These are phyloP conservation scores for Polyploca ridens DNA, from an alignment of 2,888 invertebrate genomes.

Conservation along the genomic window DNA sequence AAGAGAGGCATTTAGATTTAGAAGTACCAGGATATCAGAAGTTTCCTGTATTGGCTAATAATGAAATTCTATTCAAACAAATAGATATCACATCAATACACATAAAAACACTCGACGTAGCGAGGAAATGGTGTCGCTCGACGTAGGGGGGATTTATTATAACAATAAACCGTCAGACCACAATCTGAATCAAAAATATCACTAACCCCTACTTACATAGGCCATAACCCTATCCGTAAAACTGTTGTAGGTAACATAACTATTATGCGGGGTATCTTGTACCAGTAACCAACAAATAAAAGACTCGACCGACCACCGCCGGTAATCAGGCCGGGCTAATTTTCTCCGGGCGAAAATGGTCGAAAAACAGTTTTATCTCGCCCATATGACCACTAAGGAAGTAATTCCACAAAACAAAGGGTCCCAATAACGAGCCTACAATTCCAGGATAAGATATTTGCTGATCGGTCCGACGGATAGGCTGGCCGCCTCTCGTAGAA, in stretches of 20 bases:
- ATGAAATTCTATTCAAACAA: no score
- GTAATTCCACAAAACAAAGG: constrained; percentile 73
- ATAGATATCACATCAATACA: no score
- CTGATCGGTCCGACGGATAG: constrained; percentile 60
- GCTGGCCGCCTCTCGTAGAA: constrained; percentile 12
- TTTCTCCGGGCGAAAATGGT: constrained; percentile 51
- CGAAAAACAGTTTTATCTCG: constrained; percentile 70
- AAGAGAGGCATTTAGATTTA: no score
- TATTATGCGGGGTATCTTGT: constrained; percentile 29
- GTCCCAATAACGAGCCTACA: constrained; percentile 54
- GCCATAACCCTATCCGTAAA: constrained; percentile 22
- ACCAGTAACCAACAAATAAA: constrained; percentile 50
- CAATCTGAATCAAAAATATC: background rate
- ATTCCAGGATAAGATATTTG: constrained; percentile 52
- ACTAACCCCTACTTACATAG: constrained; percentile 10
- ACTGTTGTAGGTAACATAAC: constrained; percentile 17
- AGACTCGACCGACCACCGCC: constrained; percentile 17
- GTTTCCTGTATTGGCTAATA: no score
- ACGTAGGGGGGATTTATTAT: no score
- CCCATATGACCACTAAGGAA: constrained; percentile 71
- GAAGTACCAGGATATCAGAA: no score
- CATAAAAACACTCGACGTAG: no score
- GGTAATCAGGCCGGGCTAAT: constrained; percentile 66
- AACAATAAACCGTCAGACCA: no score
- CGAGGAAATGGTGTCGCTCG: no score